phyloP scores from a whole-genome alignment of 2,113 vertebrate species.

The Irena cyanogastra region DNA sequence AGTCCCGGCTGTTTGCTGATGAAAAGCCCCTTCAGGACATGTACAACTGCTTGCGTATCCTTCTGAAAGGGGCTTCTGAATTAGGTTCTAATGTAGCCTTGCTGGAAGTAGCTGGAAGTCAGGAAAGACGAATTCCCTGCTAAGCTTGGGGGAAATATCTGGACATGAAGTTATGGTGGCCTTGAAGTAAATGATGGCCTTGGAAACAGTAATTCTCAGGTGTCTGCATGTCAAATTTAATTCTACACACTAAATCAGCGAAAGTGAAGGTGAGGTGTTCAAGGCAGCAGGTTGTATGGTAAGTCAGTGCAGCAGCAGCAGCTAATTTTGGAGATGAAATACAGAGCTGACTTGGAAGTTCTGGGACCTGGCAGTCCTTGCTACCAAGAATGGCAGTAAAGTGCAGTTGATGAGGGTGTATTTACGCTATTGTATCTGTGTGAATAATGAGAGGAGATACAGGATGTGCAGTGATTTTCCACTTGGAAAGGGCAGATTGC shows the following conservation, averaged over 20 bases:
- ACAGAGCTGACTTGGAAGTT: background rate
- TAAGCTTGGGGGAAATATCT: background rate
- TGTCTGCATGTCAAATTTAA: background rate
- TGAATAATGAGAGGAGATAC: background rate
- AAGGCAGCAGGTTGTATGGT: background rate
- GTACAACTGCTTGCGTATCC: constrained; percentile 99
- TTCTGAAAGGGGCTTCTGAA: constrained; percentile 46
- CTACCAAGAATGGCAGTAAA: background rate
- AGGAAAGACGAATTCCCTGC: background rate
- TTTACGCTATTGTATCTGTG: background rate
- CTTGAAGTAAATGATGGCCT: background rate
- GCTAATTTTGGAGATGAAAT: background rate
- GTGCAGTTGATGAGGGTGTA: background rate
- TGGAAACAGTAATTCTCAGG: background rate
- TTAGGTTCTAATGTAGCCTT: background rate
- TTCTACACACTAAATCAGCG: background rate
- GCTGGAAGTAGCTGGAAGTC: background rate
- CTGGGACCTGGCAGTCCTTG: background rate
- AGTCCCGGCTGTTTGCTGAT: constrained; percentile 94
- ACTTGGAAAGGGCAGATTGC: background rate
- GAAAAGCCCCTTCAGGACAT: constrained; percentile 98
- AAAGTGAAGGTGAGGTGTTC: background rate
- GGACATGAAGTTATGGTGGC: background rate
- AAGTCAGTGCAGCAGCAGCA: background rate
- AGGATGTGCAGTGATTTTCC: background rate